These are phyloP conservation scores for Pangasius djambal DNA, from an alignment of 2,797 vertebrate genomes.

Conservation along the genomic window DNA sequence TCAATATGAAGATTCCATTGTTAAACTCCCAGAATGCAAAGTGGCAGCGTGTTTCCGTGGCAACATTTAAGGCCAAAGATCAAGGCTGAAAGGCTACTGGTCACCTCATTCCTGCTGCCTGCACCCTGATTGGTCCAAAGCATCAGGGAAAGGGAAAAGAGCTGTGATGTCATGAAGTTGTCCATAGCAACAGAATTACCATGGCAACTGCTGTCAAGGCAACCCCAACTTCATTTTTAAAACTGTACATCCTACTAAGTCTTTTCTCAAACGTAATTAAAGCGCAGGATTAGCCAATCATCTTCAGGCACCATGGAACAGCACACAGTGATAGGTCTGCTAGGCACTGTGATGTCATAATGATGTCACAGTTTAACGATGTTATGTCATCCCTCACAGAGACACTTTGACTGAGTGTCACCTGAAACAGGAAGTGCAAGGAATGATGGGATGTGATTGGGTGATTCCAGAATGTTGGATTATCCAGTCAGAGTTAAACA, in stretches of 20 bases:
- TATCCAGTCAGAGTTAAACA: neutral
- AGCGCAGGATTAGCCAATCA: constrained; percentile 6
- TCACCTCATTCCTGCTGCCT: neutral
- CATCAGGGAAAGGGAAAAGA: neutral
- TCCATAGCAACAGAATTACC: neutral
- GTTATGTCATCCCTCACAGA: neutral
- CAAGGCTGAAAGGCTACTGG: neutral
- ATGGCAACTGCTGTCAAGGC: neutral
- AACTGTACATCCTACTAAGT: neutral
- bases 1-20: constrained; percentile 62
- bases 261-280: neutral
- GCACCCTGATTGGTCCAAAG: neutral
- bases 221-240: neutral
- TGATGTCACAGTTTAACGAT: neutral
- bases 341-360: constrained; percentile 13
- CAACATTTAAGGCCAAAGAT: constrained; percentile 4
- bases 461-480: neutral
- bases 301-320: neutral
- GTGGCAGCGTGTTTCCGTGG: neutral
- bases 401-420: neutral
- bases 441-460: neutral
- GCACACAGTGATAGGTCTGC: constrained; percentile 9
- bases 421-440: neutral
- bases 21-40: constrained; percentile 53
- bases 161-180: neutral